A percentile compares a stretch with the other conserved stretches of the same genome.
phyloP scores from a whole-genome alignment of 2,113 vertebrate genomes.

The Merops nubicus region DNA sequence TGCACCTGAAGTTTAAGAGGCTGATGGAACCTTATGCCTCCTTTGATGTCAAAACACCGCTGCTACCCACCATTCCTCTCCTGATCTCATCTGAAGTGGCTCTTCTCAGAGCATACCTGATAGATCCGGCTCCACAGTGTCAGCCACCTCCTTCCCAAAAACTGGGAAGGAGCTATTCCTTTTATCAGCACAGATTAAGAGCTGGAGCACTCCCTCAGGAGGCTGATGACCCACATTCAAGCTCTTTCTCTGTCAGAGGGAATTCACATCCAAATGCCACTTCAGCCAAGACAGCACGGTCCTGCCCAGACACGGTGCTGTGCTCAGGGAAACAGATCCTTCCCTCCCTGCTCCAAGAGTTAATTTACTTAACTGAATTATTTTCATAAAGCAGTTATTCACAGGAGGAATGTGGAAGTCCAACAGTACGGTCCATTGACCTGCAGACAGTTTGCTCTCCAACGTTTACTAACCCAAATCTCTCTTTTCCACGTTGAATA shows the following conservation, averaged over 20 bases:
- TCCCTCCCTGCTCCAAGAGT: background rate
- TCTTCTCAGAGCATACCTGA: background rate
- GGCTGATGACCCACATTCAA: background rate
- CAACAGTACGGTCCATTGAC: background rate
- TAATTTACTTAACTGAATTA: background rate
- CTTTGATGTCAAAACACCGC: background rate
- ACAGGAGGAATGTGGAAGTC: background rate
- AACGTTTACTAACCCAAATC: background rate
- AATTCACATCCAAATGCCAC: background rate
- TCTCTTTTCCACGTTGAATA: background rate
- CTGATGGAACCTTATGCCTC: background rate
- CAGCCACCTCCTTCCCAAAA: background rate
- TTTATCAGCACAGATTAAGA: background rate
- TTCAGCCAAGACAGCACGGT: background rate
- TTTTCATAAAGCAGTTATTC: background rate
- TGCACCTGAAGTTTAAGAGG: background rate
- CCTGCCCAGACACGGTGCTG: rapidly evolving
- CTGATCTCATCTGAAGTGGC: background rate
- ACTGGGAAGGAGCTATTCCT: background rate
- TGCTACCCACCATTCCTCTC: background rate
- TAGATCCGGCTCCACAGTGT: background rate
- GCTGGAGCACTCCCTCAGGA: background rate
- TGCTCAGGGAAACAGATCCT: background rate
- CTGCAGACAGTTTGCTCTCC: background rate
- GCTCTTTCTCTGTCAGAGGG: background rate